Conservation (phyloP, 1,140 invertebrate species). For the Frieseomelitta varia region DNA sequence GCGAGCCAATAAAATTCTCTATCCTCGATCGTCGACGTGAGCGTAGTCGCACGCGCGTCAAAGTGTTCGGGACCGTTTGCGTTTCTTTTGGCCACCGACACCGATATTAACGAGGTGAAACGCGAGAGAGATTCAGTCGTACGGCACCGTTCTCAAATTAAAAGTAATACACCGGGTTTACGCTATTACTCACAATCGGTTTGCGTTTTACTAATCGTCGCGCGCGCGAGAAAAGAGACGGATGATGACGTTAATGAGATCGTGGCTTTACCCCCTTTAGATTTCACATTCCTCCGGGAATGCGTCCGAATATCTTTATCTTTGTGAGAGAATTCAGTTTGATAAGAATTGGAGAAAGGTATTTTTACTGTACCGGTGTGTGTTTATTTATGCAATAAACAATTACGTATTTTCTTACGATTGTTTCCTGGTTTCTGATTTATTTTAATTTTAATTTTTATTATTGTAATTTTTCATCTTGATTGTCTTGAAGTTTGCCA, state of each 20-base stretch:
- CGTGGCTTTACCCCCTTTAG: not conserved
- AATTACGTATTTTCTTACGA: not conserved
- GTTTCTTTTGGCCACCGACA: not conserved
- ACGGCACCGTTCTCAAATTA: not conserved
- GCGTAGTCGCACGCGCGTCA: not conserved
- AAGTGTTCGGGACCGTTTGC: not conserved
- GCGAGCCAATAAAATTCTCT: conserved; percentile 12
- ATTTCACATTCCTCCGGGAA: not conserved
- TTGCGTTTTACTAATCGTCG: not conserved
- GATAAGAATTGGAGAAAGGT: not conserved
- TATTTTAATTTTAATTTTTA: too few species aligned
- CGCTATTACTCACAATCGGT: not conserved
- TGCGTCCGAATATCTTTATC: not conserved
- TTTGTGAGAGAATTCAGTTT: not conserved
- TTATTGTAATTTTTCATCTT: too few species aligned
- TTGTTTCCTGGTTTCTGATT: not conserved
- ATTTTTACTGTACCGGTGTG: not conserved
- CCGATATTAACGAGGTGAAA: conserved; percentile 22
- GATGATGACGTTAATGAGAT: conserved; percentile 6
- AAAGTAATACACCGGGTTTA: not conserved
- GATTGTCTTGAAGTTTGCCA: not conserved
- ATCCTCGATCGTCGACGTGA: not conserved
- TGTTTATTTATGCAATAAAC: too few species aligned
- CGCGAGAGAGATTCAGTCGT: not conserved
- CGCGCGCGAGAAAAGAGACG: not conserved